Evolutionary conservation across 1,140 invertebrate genomes (phyloP), one percentile per base, ranked within the genome.

Genomic region (Pseudomyrmex sp.): DNA sequence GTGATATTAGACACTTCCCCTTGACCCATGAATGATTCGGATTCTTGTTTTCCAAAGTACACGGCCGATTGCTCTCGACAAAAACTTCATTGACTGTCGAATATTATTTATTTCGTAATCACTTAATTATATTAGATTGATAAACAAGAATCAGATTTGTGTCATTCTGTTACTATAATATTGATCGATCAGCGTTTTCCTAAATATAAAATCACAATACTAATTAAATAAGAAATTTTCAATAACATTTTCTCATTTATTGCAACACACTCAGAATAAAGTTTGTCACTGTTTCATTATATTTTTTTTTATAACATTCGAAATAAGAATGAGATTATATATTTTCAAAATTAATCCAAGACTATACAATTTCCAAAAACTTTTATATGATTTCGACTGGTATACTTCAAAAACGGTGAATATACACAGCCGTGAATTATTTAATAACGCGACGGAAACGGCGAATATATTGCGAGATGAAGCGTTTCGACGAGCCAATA

Each of bases 401-500:
- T 68, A 68, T 35, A 35, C 7, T 77, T 35, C n/a, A 35, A 76
- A 18, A 46, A 59, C 63, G 20, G 20, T n/a, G n/a, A 46, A 35
- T 20, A 48, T 58, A 18, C 23, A 35, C 50, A 18, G 52, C 5
- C 23, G 48, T 80, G 76, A 80, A 80, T 72, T 69, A 80, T 80
- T 80, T 80, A 80, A 72, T 80, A 80, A 80, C 76, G 54, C 44
- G 63, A 20, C 35, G 18, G n/a, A 20, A n/a, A 68, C 26, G 63
- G 18, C 35, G 18, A 79, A 70, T 70, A 35, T 35, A 70, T 72
- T 75, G 59, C 13, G 56, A 66, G 23, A 72, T 58, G 56, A 62
- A 75, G 52, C 70, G 72, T 35, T 80, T 72, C 69, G n/a, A 46
- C 73, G 85, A 85, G 73, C 77, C 87, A 88, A 88, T 84, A 88